Base-by-base conservation (phyloP, 1,140 invertebrate species). In the Leptinotarsa texana region DNA sequence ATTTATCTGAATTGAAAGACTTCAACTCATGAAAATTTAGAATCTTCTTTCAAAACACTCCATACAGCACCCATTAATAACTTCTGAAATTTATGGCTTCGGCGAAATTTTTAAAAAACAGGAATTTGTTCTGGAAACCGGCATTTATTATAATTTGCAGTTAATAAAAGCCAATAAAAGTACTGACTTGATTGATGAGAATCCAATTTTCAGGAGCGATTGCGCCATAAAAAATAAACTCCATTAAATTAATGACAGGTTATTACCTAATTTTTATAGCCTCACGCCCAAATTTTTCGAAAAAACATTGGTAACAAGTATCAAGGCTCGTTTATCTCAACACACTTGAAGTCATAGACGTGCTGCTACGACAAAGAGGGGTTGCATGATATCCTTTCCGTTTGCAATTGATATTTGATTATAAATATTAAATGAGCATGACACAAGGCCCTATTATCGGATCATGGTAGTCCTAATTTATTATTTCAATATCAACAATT, bases 221-320 rank as follows among this genome's bases (percentile, higher is more conserved):
- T 42, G 33, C 33, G 33, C 51, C 51, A 57, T 57, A 21, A 66
- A 21, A 66, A 66, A 66, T 66, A 22, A 66, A 66, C 22, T 33
- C 18, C 27, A 66, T 66, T 66, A 66, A 66, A 66, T 21, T 66
- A 66, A 66, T 66, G 22, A 66, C 27, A 33, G 63, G 63, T 66
- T 66, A 66, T 66, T 66, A 66, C n/a, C 22, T 51, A 69, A 69
- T 69, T 48, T 27, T 69, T 51, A 69, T 69, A 48, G 48, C 69
- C 49, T 75, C 42, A 61, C 67, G 47, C 22, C 51, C 62, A 57
- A 57, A 57, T 57, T 57, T 42, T 42, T 42, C 33, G 2, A 42
- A 42, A 42, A 42, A 42, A 42, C 17, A 57, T 17, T n/a, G 15
- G 51, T 17, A 57, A 57, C 51, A 57, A 17, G 51, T 51, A 75